Evolutionary conservation across 2,113 vertebrate species (phyloP).

Genomic region (Gyps fulvus): DNA sequence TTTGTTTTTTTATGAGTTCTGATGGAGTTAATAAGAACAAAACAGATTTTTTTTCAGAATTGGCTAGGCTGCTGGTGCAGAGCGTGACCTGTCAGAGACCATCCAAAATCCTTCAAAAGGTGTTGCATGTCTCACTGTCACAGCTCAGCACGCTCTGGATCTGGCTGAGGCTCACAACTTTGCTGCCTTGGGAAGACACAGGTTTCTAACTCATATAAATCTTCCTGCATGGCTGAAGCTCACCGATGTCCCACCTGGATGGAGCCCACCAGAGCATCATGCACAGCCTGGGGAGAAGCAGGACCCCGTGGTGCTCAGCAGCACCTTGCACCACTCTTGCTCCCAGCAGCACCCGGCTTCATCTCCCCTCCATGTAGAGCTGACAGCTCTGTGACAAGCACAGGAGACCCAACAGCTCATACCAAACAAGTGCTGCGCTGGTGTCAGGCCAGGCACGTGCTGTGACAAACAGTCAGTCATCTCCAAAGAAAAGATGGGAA

Average conservation of each 20-base stretch:
- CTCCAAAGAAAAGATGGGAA: background rate
- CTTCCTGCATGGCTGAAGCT: background rate
- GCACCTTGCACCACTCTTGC: background rate
- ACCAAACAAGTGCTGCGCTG: background rate
- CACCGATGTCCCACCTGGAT: background rate
- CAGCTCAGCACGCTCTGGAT: accelerated
- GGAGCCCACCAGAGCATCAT: background rate
- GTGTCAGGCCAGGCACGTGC: background rate
- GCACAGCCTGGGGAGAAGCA: background rate
- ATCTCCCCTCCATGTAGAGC: accelerated
- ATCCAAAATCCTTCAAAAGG: background rate
- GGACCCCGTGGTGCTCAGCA: background rate
- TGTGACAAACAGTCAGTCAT: background rate
- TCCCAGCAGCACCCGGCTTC: accelerated
- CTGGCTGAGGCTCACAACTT: background rate
- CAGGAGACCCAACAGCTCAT: accelerated
- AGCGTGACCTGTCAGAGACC: background rate
- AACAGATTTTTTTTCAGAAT: background rate
- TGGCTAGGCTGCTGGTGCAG: background rate
- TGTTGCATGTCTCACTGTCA: background rate
- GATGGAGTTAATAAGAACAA: background rate
- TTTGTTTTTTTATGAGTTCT: background rate
- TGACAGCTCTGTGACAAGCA: accelerated
- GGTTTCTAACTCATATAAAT: background rate
- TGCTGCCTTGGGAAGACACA: background rate